Conservation (phyloP, 2,888 invertebrate genomes). For the Melinaea menophilus region DNA sequence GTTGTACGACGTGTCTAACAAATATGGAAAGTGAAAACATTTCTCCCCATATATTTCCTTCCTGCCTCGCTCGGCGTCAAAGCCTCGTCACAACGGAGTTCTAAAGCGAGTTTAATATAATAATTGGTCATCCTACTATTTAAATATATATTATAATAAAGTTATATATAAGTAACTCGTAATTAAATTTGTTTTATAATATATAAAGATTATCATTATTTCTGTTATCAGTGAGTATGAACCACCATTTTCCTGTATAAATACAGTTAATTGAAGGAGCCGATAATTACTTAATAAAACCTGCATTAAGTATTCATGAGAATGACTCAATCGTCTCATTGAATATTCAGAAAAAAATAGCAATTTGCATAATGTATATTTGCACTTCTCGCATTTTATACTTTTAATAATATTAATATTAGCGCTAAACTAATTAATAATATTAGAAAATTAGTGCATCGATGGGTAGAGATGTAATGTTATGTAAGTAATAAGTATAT, state of each 20-base stretch:
- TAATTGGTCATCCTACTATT: background rate
- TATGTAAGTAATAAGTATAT: too few relatives aligned
- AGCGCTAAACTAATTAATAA: too few relatives aligned
- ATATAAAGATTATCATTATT: background rate
- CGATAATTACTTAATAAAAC: constrained; percentile 21
- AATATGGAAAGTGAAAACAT: background rate
- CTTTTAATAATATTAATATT: too few relatives aligned
- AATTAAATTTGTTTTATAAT: background rate
- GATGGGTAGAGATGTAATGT: too few relatives aligned
- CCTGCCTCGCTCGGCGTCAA: background rate
- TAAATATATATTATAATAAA: too few relatives aligned
- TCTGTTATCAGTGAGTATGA: too few relatives aligned
- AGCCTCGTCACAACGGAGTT: background rate
- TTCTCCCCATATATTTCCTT: background rate
- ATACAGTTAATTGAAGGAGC: background rate
- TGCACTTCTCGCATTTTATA: background rate
- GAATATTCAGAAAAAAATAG: constrained; percentile 13
- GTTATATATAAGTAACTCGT: too few relatives aligned
- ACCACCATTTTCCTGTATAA: too few relatives aligned
- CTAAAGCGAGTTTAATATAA: background rate
- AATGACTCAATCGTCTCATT: constrained; percentile 25
- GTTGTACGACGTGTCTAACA: background rate
- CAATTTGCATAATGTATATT: constrained; percentile 8
- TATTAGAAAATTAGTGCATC: too few relatives aligned
- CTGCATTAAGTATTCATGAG: constrained; percentile 12